Evolutionary conservation across 2,113 vertebrate species (phyloP), one percentile per base, ranked within the genome.

Genomic region (Zingel zingel): DNA sequence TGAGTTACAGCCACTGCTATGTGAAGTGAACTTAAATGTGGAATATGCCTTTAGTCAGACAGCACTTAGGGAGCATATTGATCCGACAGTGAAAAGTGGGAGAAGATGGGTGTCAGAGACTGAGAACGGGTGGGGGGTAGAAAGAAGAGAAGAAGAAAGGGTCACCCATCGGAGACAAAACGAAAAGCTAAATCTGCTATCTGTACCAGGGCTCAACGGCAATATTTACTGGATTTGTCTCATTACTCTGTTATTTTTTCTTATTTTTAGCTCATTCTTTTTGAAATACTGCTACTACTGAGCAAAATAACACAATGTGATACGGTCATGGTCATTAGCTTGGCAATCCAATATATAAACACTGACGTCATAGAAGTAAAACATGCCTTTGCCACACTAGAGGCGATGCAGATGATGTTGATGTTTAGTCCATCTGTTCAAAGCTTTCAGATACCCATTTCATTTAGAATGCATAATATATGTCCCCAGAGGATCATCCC

Each of bases 41-140:
- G 89, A 91, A 89, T 94, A 87, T 93, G 89, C 89, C 81, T 88
- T 92, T 82, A 91, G 90, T 88, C 86, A 89, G 91, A 90, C 84
- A 77, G 88, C 89, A 91, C 88, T 94, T 90, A 83, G 77, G 61
- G 83, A 61, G 53, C 9, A 10, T 87, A 94, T 94, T 81, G 94
- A 94, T 94, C 86, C 21, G 5, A 53, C 74, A 70, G 78, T 72
- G 82, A 88, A 90, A 91, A 86, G 80, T 74, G 57, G 78, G 68
- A 73, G 69, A 67, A 61, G 77, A 86, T 77, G 81, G 84, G 71
- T 87, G 87, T 85, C 74, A 59, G 85, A 81, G 59, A 56, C 50
- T n/a, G 47, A 10, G 33, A 39, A 62, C 63, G 69, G 67, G 14
- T 15, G 12, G 48, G 50, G 45, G 30, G 21, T 51, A 25, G 47